A percentile compares a stretch with the other conserved stretches of the same genome.
Conservation (phyloP, 2,888 invertebrate genomes). For the Nipponacmea schrenckii region DNA sequence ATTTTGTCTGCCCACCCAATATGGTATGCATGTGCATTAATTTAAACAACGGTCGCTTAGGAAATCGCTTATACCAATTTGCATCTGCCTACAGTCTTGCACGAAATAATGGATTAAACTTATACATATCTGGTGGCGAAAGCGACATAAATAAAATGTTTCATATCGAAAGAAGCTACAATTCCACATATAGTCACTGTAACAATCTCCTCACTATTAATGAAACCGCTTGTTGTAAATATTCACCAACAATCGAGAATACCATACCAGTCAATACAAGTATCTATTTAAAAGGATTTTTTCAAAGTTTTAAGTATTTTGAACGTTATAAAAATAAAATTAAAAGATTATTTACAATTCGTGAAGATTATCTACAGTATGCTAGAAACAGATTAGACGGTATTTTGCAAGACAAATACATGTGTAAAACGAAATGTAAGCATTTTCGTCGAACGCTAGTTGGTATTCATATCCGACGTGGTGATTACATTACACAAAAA, state of each 20-base stretch:
- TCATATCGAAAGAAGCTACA: background rate
- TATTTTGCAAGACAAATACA: background rate
- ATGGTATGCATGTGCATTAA: too few species aligned
- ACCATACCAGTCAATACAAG: background rate
- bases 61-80: background rate
- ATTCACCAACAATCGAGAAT: background rate
- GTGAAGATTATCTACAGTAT: background rate
- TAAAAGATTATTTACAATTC: background rate
- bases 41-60: background rate
- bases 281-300: background rate
- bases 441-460: background rate
- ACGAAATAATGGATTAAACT: background rate
- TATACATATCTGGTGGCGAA: background rate
- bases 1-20: too few species aligned
- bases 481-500: background rate
- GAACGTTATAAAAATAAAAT: background rate
- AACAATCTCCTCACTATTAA: background rate
- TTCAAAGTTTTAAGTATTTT: background rate
- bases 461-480: background rate
- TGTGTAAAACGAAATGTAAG: background rate
- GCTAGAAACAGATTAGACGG: background rate
- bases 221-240: background rate
- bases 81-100: background rate
- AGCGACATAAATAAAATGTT: background rate
- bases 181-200: background rate